phyloP scores from a whole-genome alignment of 2,113 vertebrate genomes.

The human region DNA sequence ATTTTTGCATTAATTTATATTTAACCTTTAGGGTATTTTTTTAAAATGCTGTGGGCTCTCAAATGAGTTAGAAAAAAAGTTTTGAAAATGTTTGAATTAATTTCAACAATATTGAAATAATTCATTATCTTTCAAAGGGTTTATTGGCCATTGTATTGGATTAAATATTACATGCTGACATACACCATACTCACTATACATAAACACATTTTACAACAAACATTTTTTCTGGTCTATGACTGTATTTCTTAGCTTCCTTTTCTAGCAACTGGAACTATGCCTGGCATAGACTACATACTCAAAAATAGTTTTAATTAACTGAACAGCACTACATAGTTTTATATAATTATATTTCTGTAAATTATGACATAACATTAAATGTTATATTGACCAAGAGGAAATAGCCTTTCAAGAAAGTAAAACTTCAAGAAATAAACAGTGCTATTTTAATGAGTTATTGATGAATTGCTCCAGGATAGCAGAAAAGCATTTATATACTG shows the following conservation, averaged over 20 bases:
- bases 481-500: conserved; percentile 74
- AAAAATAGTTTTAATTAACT: background rate
- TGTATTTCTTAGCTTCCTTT: background rate
- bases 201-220: background rate
- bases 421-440: conserved; percentile 56
- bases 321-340: background rate
- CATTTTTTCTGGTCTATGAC: background rate
- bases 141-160: background rate
- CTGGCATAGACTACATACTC: background rate
- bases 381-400: conserved; percentile 63
- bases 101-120: background rate
- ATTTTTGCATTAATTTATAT: conserved; percentile 19
- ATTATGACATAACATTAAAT: conserved; percentile 39
- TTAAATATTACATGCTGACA: background rate
- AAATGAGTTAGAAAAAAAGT: background rate
- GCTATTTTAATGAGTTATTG: conserved; percentile 77
- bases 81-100: conserved; percentile 35
- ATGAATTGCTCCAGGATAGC: conserved; percentile 67
- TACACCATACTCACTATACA: background rate
- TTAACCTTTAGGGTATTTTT: background rate
- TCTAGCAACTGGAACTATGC: background rate
- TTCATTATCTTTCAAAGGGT: background rate
- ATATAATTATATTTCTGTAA: conserved; percentile 50
- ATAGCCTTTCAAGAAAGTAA: conserved; percentile 41
- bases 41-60: background rate